Conservation (phyloP, 2,888 invertebrate species). For the Aphodius sticticus region DNA sequence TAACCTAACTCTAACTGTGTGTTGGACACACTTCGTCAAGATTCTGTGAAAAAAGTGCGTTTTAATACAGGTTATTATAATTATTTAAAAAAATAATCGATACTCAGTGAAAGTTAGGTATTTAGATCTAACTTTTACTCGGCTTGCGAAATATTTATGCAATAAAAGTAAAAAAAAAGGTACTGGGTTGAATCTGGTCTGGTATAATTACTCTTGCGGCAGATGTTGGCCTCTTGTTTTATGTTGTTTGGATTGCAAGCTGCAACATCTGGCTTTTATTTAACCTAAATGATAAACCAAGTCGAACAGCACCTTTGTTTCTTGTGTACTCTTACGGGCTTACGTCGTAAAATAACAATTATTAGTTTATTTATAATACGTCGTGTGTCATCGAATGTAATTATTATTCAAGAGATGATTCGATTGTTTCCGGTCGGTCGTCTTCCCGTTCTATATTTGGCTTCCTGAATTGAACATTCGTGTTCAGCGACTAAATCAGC, state of each 20-base stretch:
- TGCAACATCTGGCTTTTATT: background rate
- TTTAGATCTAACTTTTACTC: background rate
- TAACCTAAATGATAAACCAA: background rate
- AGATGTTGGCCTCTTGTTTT: background rate
- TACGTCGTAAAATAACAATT: background rate
- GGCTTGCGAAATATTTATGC: slow-evolving; percentile 4
- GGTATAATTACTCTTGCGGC: background rate
- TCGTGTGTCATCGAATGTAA: background rate
- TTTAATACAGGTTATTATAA: background rate
- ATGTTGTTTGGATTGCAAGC: background rate
- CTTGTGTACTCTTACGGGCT: background rate
- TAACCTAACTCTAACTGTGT: background rate
- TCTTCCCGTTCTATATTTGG: background rate
- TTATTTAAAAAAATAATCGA: background rate
- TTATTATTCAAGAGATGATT: background rate
- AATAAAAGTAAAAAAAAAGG: background rate
- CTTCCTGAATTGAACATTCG: background rate
- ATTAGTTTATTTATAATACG: background rate
- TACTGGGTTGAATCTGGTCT: background rate
- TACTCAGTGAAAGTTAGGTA: background rate
- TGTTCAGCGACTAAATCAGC: background rate
- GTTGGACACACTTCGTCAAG: too few relatives aligned
- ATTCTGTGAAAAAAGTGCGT: background rate
- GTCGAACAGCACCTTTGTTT: background rate
- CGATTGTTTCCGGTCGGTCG: background rate